phyloP scores from a whole-genome alignment of 2,888 invertebrate species.

The Aphidius colemani region DNA sequence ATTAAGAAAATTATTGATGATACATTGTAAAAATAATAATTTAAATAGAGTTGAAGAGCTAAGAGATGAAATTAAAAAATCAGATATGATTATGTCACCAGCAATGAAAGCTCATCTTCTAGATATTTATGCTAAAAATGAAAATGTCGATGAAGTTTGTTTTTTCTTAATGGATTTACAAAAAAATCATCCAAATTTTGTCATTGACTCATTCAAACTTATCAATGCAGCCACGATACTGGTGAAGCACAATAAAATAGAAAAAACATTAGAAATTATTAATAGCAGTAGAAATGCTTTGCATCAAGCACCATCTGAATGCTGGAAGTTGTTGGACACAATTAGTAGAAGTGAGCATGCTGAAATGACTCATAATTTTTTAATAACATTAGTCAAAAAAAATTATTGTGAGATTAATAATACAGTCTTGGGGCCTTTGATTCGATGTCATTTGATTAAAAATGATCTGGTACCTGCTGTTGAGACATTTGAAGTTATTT shows the following conservation, averaged over 20 bases:
- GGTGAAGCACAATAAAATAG: constrained; percentile 56
- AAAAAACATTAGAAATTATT: constrained; percentile 28
- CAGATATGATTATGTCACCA: constrained; percentile 59
- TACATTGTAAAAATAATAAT: constrained; percentile 65
- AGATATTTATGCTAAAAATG: constrained; percentile 66
- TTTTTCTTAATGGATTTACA: constrained; percentile 63
- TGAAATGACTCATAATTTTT: constrained; percentile 61
- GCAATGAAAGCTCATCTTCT: constrained; percentile 72
- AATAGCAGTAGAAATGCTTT: constrained; percentile 40
- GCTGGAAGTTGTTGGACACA: constrained; percentile 67
- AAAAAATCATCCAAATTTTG: constrained; percentile 63
- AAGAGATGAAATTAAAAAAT: constrained; percentile 62
- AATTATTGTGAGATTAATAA: constrained; percentile 67
- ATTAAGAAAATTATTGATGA: constrained; percentile 67
- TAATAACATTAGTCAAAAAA: constrained; percentile 62
- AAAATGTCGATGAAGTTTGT: constrained; percentile 65
- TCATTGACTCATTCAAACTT: constrained; percentile 70
- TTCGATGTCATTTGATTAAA: constrained; percentile 66
- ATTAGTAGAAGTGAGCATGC: constrained; percentile 59
- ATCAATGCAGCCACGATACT: constrained; percentile 68
- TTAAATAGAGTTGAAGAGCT: constrained; percentile 64
- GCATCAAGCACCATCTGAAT: constrained; percentile 57
- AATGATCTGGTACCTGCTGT: constrained; percentile 64
- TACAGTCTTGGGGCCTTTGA: constrained; percentile 66
- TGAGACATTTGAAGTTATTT: constrained; percentile 62